Evolutionary conservation across 2,888 invertebrate genomes (phyloP).

Genomic region (Gisinianus flammeolus): DNA sequence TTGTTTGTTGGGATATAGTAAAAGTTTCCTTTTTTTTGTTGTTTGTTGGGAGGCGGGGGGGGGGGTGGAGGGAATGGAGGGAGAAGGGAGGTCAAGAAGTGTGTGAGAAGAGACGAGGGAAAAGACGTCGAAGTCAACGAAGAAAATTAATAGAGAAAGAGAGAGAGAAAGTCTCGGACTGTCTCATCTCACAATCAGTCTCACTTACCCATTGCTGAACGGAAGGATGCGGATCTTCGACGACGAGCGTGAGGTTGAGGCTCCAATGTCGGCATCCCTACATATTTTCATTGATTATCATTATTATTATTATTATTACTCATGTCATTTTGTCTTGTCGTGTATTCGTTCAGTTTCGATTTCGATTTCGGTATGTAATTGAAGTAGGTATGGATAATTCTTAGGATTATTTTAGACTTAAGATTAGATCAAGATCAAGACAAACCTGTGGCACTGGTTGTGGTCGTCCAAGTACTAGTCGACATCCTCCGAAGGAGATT

Average conservation of each 20-base stretch:
- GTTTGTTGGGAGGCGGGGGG: background rate
- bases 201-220: slow-evolving; percentile 60
- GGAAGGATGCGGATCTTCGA: slow-evolving; percentile 62
- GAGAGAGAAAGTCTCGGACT: background rate
- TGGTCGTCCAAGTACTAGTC: slow-evolving; percentile 65
- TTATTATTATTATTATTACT: too few species aligned
- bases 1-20: background rate
- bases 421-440: too few species aligned
- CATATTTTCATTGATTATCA: too few species aligned
- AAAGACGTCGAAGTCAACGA: background rate
- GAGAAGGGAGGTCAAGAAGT: background rate
- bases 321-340: too few species aligned
- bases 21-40: background rate
- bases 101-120: background rate
- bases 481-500: slow-evolving; percentile 63
- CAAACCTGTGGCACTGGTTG: slow-evolving; percentile 66
- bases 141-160: background rate
- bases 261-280: slow-evolving; percentile 65
- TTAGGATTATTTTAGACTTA: too few species aligned
- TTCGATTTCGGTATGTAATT: too few species aligned
- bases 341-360: background rate
- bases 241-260: slow-evolving; percentile 64
- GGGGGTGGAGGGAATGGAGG: background rate
- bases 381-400: background rate
- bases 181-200: background rate